Evolutionary conservation across 1,140 invertebrate species (phyloP).

Genomic region (Watersipora subatra): DNA sequence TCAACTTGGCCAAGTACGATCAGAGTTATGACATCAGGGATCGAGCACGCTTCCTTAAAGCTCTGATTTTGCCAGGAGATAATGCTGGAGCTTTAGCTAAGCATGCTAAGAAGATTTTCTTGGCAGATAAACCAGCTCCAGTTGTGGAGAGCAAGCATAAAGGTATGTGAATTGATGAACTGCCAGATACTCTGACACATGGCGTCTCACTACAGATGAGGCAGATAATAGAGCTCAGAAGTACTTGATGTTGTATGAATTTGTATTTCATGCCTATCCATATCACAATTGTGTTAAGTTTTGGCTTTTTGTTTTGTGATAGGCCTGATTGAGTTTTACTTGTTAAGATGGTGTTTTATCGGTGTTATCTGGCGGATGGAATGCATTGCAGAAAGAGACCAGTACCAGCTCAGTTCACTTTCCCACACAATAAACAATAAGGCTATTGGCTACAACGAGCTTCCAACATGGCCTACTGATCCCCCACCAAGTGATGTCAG

Average conservation of each 20-base stretch:
- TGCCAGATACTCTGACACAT: conserved; percentile 37
- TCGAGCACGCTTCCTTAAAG: conserved; percentile 68
- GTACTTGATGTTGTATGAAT: too few relatives aligned
- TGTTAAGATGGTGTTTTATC: too few relatives aligned
- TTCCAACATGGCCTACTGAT: conserved; percentile 68
- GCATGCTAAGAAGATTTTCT: conserved; percentile 69
- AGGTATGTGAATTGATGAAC: conserved; percentile 40
- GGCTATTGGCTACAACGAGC: conserved; percentile 70
- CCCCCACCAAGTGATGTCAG: conserved; percentile 63
- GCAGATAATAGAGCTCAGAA: too few relatives aligned
- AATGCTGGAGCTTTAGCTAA: conserved; percentile 45
- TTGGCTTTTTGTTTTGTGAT: too few relatives aligned
- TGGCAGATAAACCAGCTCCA: conserved; percentile 83
- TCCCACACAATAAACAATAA: conserved; percentile 82
- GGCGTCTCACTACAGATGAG: too few relatives aligned
- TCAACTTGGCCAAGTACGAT: conserved; percentile 93
- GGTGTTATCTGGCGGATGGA: too few relatives aligned
- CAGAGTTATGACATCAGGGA: conserved; percentile 95
- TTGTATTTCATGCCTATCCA: too few relatives aligned
- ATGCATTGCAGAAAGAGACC: conserved; percentile 61
- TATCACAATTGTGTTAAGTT: too few relatives aligned
- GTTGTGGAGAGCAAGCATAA: conserved; percentile 56
- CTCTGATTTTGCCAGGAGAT: conserved; percentile 50
- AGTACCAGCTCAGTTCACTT: conserved; percentile 83
- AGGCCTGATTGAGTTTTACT: too few relatives aligned